Conservation (phyloP, 2,888 invertebrate genomes). For the Caenorhabditis sp. region DNA sequence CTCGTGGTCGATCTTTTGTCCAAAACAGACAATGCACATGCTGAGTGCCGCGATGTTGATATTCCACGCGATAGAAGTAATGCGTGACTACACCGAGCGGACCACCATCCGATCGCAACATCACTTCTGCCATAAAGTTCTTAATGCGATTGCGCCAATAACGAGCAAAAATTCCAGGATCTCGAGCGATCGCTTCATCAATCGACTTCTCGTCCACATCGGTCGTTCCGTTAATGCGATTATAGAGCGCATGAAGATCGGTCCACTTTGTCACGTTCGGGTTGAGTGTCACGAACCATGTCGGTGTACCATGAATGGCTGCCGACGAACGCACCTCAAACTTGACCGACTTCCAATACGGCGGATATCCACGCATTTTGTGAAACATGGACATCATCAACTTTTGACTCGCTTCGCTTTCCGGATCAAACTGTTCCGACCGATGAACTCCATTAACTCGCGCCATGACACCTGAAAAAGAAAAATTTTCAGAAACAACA, state of each 20-base stretch:
- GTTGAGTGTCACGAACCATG: slow-evolving; percentile 31
- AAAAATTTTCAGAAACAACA: not conserved
- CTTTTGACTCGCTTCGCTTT: not conserved
- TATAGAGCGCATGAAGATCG: slow-evolving; percentile 6
- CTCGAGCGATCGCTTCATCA: not conserved
- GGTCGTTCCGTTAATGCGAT: no score
- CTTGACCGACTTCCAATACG: slow-evolving; percentile 4
- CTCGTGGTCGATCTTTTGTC: slow-evolving; percentile 4
- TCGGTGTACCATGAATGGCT: slow-evolving; percentile 17
- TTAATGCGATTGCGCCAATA: slow-evolving; percentile 8
- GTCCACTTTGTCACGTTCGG: slow-evolving; percentile 26
- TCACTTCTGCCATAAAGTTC: not conserved
- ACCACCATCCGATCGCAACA: not conserved
- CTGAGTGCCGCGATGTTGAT: slow-evolving; percentile 22
- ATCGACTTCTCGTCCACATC: not conserved
- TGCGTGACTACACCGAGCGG: slow-evolving; percentile 17
- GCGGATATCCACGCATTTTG: not conserved
- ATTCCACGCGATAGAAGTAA: slow-evolving; percentile 7
- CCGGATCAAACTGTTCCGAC: not conserved
- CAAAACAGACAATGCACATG: slow-evolving; percentile 26
- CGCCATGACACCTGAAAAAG: not conserved
- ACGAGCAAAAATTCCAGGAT: slow-evolving; percentile 19
- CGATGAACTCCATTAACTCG: not conserved
- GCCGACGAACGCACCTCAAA: not conserved
- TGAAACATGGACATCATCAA: not conserved